Evolutionary conservation across 1,140 invertebrate genomes (phyloP), one percentile per base, ranked within the genome.

Genomic region (Cepaea nemoralis): DNA sequence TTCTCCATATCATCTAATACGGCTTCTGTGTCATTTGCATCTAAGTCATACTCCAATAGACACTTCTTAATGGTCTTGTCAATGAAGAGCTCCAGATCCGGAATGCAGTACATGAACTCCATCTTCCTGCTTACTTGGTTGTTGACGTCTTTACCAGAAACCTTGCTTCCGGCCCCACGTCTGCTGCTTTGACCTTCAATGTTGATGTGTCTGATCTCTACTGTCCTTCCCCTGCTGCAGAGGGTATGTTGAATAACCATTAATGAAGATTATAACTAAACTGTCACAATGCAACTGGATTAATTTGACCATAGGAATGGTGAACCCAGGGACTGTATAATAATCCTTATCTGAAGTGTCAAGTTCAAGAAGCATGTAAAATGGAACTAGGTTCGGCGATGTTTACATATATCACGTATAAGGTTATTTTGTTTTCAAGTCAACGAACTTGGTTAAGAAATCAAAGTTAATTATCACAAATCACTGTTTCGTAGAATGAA

Each of bases 31-130:
- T 77, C 75, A 22, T 77, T 77, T 31, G 75, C 48, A 40, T 77
- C 75, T 37, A 77, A 33, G 33, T 77, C 75, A 33, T 77, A 77
- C 55, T 77, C 75, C 55, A 77, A 35, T 35, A 77, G 75, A 24
- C 75, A 77, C 35, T 77, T 77, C 75, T 77, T 77, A 33, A 77
- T 77, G 27, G 75, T 77, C 75, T 63, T 77, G 35, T 77, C 75
- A 40, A 77, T 77, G 37, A 77, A 77, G 19, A 59, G 31, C 33
- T 77, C 75, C 55, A 77, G 33, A 35, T 77, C 75, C 2, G 75
- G 75, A 39, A 77, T 77, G 35, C 75, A 77, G 37, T 77, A 77
- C 75, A 77, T 77, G 24, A 77, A 77, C 59, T 77, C 75, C 75
- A 77, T 77, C 35, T 39, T 50, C 16, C 22, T 45, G 73, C 12